Evolutionary conservation across 2,888 invertebrate species (phyloP).

Genomic region (Eupithecia insigniata): DNA sequence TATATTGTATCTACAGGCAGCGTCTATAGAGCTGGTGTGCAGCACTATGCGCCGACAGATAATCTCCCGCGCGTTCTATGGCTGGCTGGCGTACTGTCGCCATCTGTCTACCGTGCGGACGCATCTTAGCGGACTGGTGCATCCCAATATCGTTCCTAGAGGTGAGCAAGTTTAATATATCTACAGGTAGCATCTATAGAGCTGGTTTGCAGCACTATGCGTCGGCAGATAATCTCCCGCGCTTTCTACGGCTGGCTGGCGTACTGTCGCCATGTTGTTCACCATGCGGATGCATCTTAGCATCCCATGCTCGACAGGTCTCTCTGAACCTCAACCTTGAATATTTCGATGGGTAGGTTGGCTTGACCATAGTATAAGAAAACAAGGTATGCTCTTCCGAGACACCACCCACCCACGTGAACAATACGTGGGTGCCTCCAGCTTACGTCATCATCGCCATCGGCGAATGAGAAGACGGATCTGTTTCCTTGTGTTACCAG

Average conservation of each 20-base stretch:
- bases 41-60: slow-evolving; percentile 98
- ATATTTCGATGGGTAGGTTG: too few species aligned
- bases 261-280: slow-evolving; percentile 95
- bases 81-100: slow-evolving; percentile 97
- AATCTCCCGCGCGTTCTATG: slow-evolving; percentile 97
- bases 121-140: slow-evolving; percentile 94
- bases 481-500: too few species aligned
- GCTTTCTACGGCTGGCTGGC: slow-evolving; percentile 99
- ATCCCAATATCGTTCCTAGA: slow-evolving; percentile 88
- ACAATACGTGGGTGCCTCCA: too few species aligned
- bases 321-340: too few species aligned
- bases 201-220: slow-evolving; percentile 97
- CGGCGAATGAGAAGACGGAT: too few species aligned
- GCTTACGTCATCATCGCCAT: too few species aligned
- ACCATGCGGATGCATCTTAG: slow-evolving; percentile 88
- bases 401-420: too few species aligned
- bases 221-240: slow-evolving; percentile 95
- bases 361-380: too few species aligned
- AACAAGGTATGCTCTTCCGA: too few species aligned
- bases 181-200: slow-evolving; percentile 85
- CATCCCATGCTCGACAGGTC: too few species aligned
- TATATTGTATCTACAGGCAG: slow-evolving; percentile 65
- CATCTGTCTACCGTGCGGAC: slow-evolving; percentile 96
- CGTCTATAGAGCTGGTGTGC: slow-evolving; percentile 91
- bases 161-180: slow-evolving; percentile 64